phyloP scores from a whole-genome alignment of 2,797 vertebrate genomes.

The Chelon auratus region DNA sequence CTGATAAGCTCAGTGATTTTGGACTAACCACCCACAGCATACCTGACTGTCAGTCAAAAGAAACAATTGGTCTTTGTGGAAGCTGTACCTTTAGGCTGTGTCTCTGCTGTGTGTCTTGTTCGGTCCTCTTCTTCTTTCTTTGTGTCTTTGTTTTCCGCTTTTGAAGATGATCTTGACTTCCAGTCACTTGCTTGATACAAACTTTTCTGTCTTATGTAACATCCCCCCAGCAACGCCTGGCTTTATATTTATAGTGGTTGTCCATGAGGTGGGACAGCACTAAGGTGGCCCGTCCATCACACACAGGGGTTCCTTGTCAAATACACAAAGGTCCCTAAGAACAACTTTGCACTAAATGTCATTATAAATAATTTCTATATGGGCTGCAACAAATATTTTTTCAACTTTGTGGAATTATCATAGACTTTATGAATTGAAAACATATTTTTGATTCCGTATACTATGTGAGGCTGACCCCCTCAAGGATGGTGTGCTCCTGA shows the following conservation, averaged over 20 bases:
- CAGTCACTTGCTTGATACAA: conserved; percentile 17
- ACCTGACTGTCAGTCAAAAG: conserved; percentile 12
- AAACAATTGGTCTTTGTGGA: neutral
- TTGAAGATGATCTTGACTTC: conserved; percentile 30
- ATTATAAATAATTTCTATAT: neutral
- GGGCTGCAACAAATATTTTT: neutral
- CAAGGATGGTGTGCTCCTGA: conserved; percentile 76
- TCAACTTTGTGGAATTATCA: neutral
- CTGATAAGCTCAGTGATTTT: conserved; percentile 32
- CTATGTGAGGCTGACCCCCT: conserved; percentile 44
- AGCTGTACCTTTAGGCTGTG: conserved; percentile 65
- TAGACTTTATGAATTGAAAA: neutral
- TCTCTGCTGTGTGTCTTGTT: conserved; percentile 9
- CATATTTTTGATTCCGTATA: neutral
- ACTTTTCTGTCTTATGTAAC: conserved; percentile 43
- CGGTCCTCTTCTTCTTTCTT: conserved; percentile 14
- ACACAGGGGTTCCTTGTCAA: conserved; percentile 1
- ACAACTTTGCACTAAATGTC: neutral
- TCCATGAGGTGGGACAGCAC: conserved; percentile 70
- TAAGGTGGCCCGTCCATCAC: conserved; percentile 39
- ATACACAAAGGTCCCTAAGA: neutral
- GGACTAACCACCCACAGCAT: conserved; percentile 9
- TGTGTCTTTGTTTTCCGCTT: conserved; percentile 12
- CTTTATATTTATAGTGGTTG: conserved; percentile 78
- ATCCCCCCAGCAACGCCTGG: conserved; percentile 46